Evolutionary conservation across 2,797 vertebrate genomes (phyloP).

Genomic region (Centroberyx gerrardi): DNA sequence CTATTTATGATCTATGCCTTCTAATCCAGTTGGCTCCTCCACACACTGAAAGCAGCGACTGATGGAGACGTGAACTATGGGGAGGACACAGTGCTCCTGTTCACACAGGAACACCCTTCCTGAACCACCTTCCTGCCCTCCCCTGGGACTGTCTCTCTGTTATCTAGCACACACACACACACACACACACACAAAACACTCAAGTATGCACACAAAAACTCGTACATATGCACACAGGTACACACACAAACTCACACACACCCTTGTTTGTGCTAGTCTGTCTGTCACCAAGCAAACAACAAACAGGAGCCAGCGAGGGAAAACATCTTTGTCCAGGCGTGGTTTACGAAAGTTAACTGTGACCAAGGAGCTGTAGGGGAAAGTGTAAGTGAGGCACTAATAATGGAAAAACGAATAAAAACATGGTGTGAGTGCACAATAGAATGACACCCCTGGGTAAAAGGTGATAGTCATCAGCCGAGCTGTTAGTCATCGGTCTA

Average conservation of each 20-base stretch:
- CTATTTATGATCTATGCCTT: no score
- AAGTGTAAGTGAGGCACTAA: background rate
- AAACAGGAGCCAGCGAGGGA: constrained; percentile 39
- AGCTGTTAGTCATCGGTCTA: background rate
- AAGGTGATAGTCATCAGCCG: background rate
- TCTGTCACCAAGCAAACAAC: constrained; percentile 46
- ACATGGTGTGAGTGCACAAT: constrained; percentile 3
- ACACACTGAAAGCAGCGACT: background rate
- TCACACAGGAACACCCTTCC: constrained; percentile 80
- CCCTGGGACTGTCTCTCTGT: constrained; percentile 43
- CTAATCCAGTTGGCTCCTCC: no score
- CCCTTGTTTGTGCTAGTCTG: constrained; percentile 2
- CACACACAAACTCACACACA: background rate
- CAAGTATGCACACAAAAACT: constrained; percentile 37
- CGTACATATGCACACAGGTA: background rate
- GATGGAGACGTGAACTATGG: constrained; percentile 41
- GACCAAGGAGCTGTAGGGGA: constrained; percentile 15
- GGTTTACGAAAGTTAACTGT: background rate
- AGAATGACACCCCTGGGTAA: constrained; percentile 1
- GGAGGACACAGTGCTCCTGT: constrained; percentile 66
- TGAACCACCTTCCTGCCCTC: constrained; percentile 67
- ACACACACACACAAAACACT: background rate
- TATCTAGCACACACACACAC: constrained; percentile 52
- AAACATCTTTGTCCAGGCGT: background rate
- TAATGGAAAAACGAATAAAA: constrained; percentile 31